These are phyloP conservation scores for Atrichornis clamosus DNA, from an alignment of 2,113 vertebrate species.

Conservation along the genomic window DNA sequence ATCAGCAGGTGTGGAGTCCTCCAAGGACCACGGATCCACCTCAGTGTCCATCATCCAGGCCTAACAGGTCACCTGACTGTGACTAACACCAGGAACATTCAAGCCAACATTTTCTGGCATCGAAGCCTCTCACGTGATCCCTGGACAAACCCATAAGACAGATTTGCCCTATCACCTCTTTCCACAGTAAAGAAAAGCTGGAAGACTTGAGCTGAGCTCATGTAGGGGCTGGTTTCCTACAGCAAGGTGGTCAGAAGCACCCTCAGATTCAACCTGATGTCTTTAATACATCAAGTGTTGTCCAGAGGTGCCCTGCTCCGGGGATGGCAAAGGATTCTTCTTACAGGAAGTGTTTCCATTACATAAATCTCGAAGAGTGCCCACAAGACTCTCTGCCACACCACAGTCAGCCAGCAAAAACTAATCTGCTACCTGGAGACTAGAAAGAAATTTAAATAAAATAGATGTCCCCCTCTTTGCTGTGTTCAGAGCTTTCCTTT, in stretches of 20 bases:
- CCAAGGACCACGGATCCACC: background rate
- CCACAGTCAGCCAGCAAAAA: background rate
- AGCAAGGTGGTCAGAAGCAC: background rate
- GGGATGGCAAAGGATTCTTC: background rate
- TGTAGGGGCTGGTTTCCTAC: background rate
- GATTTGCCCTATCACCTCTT: background rate
- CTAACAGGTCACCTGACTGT: background rate
- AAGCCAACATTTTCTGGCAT: background rate
- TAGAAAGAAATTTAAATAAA: background rate
- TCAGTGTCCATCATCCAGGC: background rate
- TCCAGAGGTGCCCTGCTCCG: background rate
- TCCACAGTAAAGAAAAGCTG: background rate
- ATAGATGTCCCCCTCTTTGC: background rate
- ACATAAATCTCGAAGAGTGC: background rate
- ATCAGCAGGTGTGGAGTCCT: background rate
- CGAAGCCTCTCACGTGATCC: background rate
- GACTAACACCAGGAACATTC: background rate
- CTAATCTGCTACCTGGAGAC: background rate
- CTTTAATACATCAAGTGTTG: background rate
- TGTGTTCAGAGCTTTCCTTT: background rate
- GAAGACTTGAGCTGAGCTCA: background rate
- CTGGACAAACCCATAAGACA: background rate
- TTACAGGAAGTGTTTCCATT: background rate
- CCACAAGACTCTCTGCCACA: background rate
- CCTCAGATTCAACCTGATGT: background rate